Evolutionary conservation across 2,888 invertebrate genomes (phyloP), one percentile per base, ranked within the genome.

Genomic region (Machimus rusticus): DNA sequence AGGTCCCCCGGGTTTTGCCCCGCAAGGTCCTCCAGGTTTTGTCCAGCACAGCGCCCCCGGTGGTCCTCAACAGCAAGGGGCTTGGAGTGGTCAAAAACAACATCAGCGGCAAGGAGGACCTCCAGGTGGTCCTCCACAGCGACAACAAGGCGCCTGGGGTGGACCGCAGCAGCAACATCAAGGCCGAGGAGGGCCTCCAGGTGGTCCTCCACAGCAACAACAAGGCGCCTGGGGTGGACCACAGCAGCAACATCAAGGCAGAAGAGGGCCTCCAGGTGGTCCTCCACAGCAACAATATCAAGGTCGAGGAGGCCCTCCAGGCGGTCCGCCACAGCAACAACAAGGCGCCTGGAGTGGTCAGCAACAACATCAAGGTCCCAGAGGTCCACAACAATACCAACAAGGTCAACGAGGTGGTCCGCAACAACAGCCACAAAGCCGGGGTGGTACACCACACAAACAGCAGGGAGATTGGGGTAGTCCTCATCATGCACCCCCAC

Each of bases 131-230:
- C 66, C 28, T 28, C 28, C 23, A 66, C 66, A 66, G n/a, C 16
- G 8, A 74, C 37, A 28, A 16, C 55, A 57, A 31, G 34, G 37
- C 16, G 39, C 82, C 16, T 12, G 74, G 66, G 79, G 66, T 14
- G 76, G 74, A 12, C 74, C 74, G 2, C 74, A n/a, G 12, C 78
- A 51, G 23, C 86, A 77, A 12, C 86, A 79, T 37, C 74, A 34
- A 14, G 43, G 66, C n/a, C 66, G 12, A 66, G 9, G 43, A 5
- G 16, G 46, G 37, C 12, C 28, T 74, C 74, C 19, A 74, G 74
- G 23, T 31, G 74, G 74, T 74, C 74, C 34, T 2, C 81, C 76
- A 66, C 46, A 88, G 2, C 88, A 87, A 34, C 37, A n/a, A 51
- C 74, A 46, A 46, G 66, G 66, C 1, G 23, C 9, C 9, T 8